Evolutionary conservation across 2,888 invertebrate species (phyloP), one percentile per base, ranked within the genome.

Genomic region (Drepana falcataria): DNA sequence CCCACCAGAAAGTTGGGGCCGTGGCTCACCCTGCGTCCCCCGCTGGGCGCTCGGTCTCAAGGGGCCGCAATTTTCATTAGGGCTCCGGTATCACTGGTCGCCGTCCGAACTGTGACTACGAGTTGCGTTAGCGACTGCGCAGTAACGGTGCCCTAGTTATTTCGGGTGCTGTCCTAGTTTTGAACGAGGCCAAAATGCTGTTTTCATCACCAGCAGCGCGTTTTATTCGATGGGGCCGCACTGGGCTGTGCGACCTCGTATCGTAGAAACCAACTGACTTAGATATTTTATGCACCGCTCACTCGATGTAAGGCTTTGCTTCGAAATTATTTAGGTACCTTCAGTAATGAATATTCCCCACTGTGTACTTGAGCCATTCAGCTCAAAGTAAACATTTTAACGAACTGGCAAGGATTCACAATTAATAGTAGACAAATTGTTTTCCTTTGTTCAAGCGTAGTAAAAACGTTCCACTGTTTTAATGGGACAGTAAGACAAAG

Each of bases 131-230:
- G 82, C 83, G 80, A 65, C 81, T 84, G 86, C 85, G 87, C 86
- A 82, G 81, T 86, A 83, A 87, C 84, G 78, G 81, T 85, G 89
- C 75, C 87, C 87, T 84, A 87, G 89, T 88, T 88, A 88, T 89
- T 89, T 89, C 73, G 87, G 90, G 83, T 86, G 77, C 78, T 79
- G 89, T 82, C 85, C 89, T 87, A 89, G 82, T 85, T 88, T 68
- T 68, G 60, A 83, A 82, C 87, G 86, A 87, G 87, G 89, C 79
- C 87, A 75, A 77, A 82, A 79, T 80, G 81, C 77, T 75, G 85
- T 87, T 86, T 87, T 86, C 87, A 87, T 85, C 85, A 86, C 81
- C 82, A 81, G 69, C 75, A 77, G 71, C 75, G 70, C 75, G 79
- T 84, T 84, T 83, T 79, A 81, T 83, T 80, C 77, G 83, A 83